Evolutionary conservation across 2,113 vertebrate genomes (phyloP), one percentile per base, ranked within the genome.

Genomic region (Nerophis ophidion): DNA sequence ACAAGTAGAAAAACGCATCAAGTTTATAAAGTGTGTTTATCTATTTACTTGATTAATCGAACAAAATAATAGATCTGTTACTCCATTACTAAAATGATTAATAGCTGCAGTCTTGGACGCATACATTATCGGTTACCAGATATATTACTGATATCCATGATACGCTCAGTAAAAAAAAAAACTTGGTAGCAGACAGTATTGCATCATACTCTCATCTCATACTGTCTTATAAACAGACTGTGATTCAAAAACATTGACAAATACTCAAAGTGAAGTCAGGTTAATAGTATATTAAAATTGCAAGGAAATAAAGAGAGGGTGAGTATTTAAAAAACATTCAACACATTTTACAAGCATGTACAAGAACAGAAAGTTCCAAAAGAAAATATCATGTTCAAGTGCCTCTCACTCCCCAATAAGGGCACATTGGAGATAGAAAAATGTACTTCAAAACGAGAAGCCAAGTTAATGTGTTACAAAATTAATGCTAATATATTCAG

Each of bases 401-500:
- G 48, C 63, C 52, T 33, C 65, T 82, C 63, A 66, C 70, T 77
- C 57, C 36, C 59, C 71, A 61, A 70, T 33, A 61, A 63, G 70
- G 19, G 48, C 55, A 66, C 9, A 69, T 51, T 67, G 48, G 68
- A 54, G 35, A 67, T 44, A 44, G 72, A 76, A 74, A 83, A 85
- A 81, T 70, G 67, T 65, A 66, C 69, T 73, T 77, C 66, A 52
- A 70, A 75, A 77, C 79, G 69, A 77, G 69, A 63, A 60, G 81
- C 74, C 58, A 84, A 89, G 87, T 88, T 86, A 88, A 88, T 70
- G 46, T 77, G 64, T 78, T 70, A 66, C 50, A 78, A 86, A 89
- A 87, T 84, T 57, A 82, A 90, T 90, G 88, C 82, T 87, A 90
- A 89, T 89, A 55, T 81, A 89, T 90, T 85, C 87, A 87, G 80